Evolutionary conservation across 2,797 vertebrate genomes (phyloP), one percentile per base, ranked within the genome.

Genomic region (Enteromius radiatus): DNA sequence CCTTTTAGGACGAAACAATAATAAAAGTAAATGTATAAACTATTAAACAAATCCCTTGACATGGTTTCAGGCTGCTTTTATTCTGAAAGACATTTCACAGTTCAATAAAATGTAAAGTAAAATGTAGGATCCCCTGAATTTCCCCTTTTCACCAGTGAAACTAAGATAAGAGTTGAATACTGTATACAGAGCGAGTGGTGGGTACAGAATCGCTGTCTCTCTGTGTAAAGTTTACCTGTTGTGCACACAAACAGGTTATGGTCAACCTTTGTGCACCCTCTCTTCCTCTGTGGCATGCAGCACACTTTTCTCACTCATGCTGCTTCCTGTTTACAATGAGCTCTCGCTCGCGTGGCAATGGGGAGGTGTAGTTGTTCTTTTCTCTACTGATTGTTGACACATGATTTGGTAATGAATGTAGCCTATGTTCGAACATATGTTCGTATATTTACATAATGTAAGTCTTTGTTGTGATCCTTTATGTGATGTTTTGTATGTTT

Each of bases 271-370:
- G 78, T 28, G 45, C 70, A 75, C 71, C 41, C 54, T 67, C 81
- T 73, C 83, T 85, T 88, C 84, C 85, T 65, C 82, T 88, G 85
- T 84, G 85, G 79, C 69, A 75, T 54, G 43, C 41, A 81, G 67
- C 61, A 83, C 71, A 85, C 63, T 85, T 64, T 88, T 81, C 15
- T 56, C 67, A 85, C 84, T 79, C 52, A 77, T 78, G 79, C 84
- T 78, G 88, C 88, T 91, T 91, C 90, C 90, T 91, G 90, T 91
- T 91, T 90, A 89, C 85, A 52, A 78, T 78, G 49, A 61, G 81
- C 82, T 83, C 54, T 45, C 61, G 56, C 64, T 81, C 69, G 45
- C 67, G 33, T 84, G 81, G 73, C 69, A 84, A 23, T 77, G 49
- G 63, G 63, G 59, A 69, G 76, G 61, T 45, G 67, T n/a, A 68